phyloP scores from a whole-genome alignment of 64 coral and sea anemone genomes.

The Acropora tenuis region DNA sequence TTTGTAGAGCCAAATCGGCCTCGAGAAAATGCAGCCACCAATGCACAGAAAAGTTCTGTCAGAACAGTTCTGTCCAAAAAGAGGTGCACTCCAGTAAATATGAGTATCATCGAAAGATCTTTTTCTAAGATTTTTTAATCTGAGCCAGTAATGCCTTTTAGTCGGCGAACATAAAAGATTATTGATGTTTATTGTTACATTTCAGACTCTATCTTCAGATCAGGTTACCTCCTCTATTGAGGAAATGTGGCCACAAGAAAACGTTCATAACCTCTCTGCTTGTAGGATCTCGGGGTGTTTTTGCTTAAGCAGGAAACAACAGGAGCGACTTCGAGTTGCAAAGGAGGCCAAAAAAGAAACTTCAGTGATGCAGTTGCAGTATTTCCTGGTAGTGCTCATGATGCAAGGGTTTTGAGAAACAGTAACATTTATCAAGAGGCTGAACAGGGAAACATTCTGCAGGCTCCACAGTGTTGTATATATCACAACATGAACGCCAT shows the following conservation, averaged over 20 bases:
- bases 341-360: constrained; percentile 15
- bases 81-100: constrained; percentile 10
- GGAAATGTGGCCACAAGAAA: constrained; percentile 33
- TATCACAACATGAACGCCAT: too few relatives aligned
- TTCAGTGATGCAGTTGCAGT: constrained; percentile 52
- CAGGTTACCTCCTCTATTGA: constrained; percentile 14
- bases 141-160: too few relatives aligned
- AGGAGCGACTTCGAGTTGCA: constrained; percentile 13
- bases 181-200: constrained; percentile 4
- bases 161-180: constrained; percentile 8
- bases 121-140: not conserved
- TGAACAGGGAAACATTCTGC: constrained; percentile 53
- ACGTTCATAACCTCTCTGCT: constrained; percentile 21
- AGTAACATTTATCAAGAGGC: constrained; percentile 55
- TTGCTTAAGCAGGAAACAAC: constrained; percentile 33
- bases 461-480: not conserved
- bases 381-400: constrained; percentile 66
- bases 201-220: constrained; percentile 24
- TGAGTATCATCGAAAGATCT: not conserved
- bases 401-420: constrained; percentile 71
- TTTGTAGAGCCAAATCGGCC: not conserved
- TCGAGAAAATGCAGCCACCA: constrained; percentile 1
- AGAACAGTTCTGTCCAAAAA: not conserved
- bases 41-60: not conserved
- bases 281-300: constrained; percentile 6